These are phyloP conservation scores for Phorcus lineatus DNA, from an alignment of 2,888 invertebrate genomes.

Conservation along the genomic window DNA sequence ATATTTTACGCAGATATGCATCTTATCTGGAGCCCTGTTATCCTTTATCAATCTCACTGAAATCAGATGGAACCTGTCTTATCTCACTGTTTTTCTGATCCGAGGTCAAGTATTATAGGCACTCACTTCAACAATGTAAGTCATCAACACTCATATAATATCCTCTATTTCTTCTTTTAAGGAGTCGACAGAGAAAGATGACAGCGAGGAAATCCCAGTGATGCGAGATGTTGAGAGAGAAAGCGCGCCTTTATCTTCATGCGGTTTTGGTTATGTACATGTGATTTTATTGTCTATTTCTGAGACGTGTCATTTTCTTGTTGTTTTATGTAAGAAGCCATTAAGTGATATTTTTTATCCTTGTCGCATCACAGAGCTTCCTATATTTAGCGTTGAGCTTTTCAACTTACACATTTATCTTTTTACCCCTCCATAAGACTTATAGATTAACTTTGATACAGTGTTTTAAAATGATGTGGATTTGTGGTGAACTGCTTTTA, in stretches of 20 bases:
- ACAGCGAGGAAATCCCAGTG: constrained; percentile 66
- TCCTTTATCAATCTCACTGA: too few relatives aligned
- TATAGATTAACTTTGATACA: too few relatives aligned
- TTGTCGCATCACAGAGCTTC: constrained; percentile 6
- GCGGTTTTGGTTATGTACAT: background rate
- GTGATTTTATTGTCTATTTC: constrained; percentile 4
- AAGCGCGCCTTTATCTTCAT: background rate
- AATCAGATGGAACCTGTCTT: too few relatives aligned
- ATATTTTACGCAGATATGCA: too few relatives aligned
- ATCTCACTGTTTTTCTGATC: too few relatives aligned
- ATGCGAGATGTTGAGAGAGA: background rate
- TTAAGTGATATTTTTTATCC: background rate
- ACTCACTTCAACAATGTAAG: too few relatives aligned
- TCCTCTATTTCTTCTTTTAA: constrained; percentile 44
- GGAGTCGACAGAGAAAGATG: constrained; percentile 67
- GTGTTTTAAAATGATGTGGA: too few relatives aligned
- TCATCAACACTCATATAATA: too few relatives aligned
- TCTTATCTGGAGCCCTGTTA: too few relatives aligned
- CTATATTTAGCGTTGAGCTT: background rate
- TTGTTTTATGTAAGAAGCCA: background rate
- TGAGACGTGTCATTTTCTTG: background rate
- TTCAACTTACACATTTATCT: background rate
- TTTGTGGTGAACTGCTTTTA: too few relatives aligned
- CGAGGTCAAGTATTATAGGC: too few relatives aligned
- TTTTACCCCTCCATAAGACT: too few relatives aligned